Evolutionary conservation across 2,797 vertebrate species (phyloP).

Genomic region (Gallinago nigripennis): DNA sequence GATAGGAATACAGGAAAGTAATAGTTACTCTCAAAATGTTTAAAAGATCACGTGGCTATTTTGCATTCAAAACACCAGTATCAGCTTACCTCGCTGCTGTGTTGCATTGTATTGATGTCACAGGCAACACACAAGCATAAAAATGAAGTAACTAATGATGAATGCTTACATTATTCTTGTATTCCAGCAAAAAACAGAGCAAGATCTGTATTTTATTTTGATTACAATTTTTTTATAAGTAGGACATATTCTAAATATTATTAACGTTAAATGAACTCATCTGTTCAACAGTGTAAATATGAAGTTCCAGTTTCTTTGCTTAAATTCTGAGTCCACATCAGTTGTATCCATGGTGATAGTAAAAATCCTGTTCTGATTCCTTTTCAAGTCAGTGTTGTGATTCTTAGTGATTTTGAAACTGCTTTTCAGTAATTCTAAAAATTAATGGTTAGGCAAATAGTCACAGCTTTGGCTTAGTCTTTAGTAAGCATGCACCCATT

Average conservation of each 20-base stretch:
- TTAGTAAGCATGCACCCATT: neutral
- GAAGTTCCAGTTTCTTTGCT: neutral
- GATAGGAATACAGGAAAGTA: neutral
- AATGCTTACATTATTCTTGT: neutral
- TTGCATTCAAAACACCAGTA: neutral
- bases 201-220: neutral
- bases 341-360: constrained; percentile 43
- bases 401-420: constrained; percentile 19
- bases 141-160: neutral
- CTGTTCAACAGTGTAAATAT: neutral
- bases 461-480: neutral
- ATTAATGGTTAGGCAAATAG: constrained; percentile 1
- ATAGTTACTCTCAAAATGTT: neutral
- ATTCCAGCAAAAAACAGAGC: neutral
- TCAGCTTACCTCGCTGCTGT: neutral
- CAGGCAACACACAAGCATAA: neutral
- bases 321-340: neutral
- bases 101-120: neutral
- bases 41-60: neutral
- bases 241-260: neutral
- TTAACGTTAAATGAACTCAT: neutral
- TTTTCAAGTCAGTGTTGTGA: constrained; percentile 21
- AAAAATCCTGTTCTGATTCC: neutral
- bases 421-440: neutral
- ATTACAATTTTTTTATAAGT: neutral